A percentile compares a stretch with the other conserved stretches of the same genome.
Evolutionary conservation across 53 echinoderm and acorn worm genomes (phyloP).

Genomic region (Stichopus horrens): DNA sequence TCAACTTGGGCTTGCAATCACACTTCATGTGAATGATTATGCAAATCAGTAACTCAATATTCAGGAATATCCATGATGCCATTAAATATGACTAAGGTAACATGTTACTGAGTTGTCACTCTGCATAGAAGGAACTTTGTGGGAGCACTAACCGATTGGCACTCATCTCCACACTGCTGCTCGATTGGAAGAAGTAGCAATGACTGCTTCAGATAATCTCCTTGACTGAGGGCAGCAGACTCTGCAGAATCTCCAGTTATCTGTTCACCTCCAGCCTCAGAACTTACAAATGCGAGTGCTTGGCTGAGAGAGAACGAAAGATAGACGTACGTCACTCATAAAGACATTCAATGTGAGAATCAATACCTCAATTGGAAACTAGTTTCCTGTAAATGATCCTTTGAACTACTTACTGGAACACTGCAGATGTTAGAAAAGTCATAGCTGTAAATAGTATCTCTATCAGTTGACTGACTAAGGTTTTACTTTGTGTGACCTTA

Average conservation of each 20-base stretch:
- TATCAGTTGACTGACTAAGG: neutral
- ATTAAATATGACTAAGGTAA: no score
- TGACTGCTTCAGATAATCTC: slow-evolving; percentile 64
- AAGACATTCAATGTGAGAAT: neutral
- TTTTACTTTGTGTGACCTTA: no score
- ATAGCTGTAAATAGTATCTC: neutral
- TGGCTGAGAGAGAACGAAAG: slow-evolving; percentile 57
- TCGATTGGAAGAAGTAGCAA: slow-evolving; percentile 60
- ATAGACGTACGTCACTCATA: neutral
- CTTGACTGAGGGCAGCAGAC: slow-evolving; percentile 65
- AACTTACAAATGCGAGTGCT: slow-evolving; percentile 59
- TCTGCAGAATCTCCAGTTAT: slow-evolving; percentile 76
- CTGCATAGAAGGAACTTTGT: no score
- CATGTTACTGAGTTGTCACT: no score
- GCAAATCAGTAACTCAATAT: no score
- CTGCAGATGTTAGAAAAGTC: no score
- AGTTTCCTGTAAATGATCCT: no score
- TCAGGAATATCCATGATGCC: no score
- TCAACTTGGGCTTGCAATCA: no score
- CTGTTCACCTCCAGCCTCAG: slow-evolving; percentile 55
- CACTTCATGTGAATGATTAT: no score
- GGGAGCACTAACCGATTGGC: slow-evolving; percentile 72
- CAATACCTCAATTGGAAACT: no score
- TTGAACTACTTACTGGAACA: no score
- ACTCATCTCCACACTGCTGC: slow-evolving; percentile 89